These are phyloP conservation scores for Trissolcus basalis DNA, from an alignment of 1,140 invertebrate species.

Conservation along the genomic window DNA sequence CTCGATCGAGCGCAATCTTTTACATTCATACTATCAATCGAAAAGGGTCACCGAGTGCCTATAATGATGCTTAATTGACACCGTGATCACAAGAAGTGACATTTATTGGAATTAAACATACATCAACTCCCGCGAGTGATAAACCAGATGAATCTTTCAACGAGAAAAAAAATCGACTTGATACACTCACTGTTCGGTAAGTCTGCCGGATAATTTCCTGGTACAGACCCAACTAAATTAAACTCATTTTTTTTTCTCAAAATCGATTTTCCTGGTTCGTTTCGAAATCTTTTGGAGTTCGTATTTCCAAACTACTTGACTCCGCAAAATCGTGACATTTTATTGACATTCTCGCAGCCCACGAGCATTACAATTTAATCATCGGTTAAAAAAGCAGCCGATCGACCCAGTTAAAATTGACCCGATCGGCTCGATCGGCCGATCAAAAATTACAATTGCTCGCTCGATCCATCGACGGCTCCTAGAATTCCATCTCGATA, in stretches of 20 bases:
- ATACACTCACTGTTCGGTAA: background rate
- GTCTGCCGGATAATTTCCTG: background rate
- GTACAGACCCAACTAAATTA: background rate
- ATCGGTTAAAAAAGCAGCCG: conserved; percentile 5
- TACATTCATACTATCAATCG: conserved; percentile 48
- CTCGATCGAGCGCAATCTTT: conserved; percentile 30
- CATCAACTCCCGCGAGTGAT: conserved; percentile 22
- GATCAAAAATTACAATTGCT: conserved; percentile 39
- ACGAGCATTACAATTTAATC: conserved; percentile 11
- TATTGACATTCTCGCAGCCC: conserved; percentile 31
- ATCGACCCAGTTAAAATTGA: conserved; percentile 32
- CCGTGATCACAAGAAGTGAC: conserved; percentile 38
- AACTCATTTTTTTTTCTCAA: too few relatives aligned
- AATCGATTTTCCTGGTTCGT: too few relatives aligned
- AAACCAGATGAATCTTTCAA: conserved; percentile 33
- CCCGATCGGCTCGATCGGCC: conserved; percentile 19
- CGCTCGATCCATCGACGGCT: conserved; percentile 23
- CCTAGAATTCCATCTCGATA: conserved; percentile 42
- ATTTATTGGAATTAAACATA: conserved; percentile 43
- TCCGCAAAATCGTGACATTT: conserved; percentile 26
- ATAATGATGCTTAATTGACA: conserved; percentile 54
- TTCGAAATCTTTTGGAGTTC: too few relatives aligned
- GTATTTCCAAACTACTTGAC: too few relatives aligned
- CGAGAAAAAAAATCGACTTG: conserved; percentile 8
- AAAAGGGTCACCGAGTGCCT: conserved; percentile 46